phyloP scores from a whole-genome alignment of 2,113 vertebrate genomes.

The Rhabdomys dilectus region DNA sequence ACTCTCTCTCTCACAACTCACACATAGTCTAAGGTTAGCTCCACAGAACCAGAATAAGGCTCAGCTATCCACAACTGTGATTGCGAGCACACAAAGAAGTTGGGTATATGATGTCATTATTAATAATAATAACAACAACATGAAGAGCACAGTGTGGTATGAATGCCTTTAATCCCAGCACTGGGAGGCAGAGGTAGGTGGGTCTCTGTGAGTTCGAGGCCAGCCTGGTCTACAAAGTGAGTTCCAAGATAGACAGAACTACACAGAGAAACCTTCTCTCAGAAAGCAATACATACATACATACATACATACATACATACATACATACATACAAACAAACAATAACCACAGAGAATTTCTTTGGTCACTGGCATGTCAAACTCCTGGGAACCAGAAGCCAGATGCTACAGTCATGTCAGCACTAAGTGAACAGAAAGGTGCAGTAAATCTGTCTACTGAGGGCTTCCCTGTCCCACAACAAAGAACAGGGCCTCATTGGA shows the following conservation, averaged over 20 bases:
- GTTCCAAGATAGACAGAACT: too few relatives aligned
- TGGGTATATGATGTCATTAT: neutral
- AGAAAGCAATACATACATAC: too few relatives aligned
- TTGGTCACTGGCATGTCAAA: neutral
- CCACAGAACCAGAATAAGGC: neutral
- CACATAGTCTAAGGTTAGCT: neutral
- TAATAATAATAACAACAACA: neutral
- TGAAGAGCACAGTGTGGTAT: too few relatives aligned
- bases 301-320: too few relatives aligned
- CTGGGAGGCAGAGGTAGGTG: too few relatives aligned
- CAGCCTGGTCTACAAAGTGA: too few relatives aligned
- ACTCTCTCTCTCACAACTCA: neutral
- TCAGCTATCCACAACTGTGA: neutral
- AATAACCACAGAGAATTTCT: neutral
- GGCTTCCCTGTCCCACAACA: fast-evolving
- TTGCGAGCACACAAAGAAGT: neutral
- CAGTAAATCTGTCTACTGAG: neutral
- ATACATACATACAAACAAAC: too few relatives aligned
- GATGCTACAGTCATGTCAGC: neutral
- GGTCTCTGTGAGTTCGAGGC: too few relatives aligned
- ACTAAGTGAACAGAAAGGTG: neutral
- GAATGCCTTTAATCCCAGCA: too few relatives aligned
- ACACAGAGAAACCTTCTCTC: too few relatives aligned
- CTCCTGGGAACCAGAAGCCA: neutral
- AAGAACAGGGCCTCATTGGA: neutral